phyloP scores from a whole-genome alignment of 2,113 vertebrate species.

The Trichechus manatus region DNA sequence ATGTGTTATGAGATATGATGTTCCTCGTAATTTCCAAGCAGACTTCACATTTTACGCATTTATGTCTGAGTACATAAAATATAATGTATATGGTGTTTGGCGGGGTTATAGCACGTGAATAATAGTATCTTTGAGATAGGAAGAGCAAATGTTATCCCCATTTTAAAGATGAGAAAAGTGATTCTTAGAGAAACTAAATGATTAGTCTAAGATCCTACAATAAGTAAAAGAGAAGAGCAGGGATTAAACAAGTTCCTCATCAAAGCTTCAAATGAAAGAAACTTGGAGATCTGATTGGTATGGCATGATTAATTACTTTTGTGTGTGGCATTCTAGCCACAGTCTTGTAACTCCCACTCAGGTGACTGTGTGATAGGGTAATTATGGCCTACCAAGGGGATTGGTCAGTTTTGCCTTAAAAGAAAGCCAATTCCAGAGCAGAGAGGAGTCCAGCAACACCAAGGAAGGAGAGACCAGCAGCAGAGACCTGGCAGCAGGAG shows the following conservation, averaged over 20 bases:
- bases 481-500: no score
- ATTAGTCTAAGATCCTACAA: background rate
- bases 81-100: background rate
- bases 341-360: no score
- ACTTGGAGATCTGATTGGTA: background rate
- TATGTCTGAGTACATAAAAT: background rate
- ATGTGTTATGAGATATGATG: background rate
- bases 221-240: background rate
- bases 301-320: no score
- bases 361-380: no score
- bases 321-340: no score
- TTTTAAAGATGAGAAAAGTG: background rate
- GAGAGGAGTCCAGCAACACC: no score
- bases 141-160: background rate
- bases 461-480: no score
- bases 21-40: background rate
- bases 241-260: background rate
- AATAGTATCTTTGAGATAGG: background rate
- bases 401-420: no score
- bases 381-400: no score
- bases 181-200: background rate
- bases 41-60: background rate
- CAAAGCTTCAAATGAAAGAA: background rate
- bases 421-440: no score
- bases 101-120: no score